Percentiles rank a stretch among this genome's conserved stretches.
Conservation (phyloP, 2,888 invertebrate genomes). For the Macaria notata region DNA sequence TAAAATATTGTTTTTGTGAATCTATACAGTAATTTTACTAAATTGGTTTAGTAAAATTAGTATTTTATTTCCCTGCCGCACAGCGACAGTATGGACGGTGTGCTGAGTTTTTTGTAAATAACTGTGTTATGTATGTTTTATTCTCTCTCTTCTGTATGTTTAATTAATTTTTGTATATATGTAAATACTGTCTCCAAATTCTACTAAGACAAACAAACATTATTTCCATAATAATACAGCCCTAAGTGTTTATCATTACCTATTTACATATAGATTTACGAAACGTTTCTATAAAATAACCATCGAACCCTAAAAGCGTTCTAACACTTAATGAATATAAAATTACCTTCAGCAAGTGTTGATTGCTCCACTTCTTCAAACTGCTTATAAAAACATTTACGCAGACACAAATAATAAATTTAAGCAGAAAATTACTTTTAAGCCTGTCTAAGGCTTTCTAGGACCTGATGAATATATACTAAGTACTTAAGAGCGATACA, state of each 20-base stretch:
- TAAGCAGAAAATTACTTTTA: not conserved
- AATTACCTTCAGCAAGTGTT: constrained; percentile 4
- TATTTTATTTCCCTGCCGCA: no score
- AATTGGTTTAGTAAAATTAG: no score
- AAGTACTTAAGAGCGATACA: not conserved
- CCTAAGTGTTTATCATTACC: not conserved
- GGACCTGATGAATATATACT: no score
- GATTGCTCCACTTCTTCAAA: constrained; percentile 10
- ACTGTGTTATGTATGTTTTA: no score
- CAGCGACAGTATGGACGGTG: no score
- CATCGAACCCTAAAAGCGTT: constrained; percentile 2
- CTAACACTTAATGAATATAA: constrained; percentile 9
- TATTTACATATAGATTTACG: not conserved
- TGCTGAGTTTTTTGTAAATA: no score
- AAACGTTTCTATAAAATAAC: not conserved
- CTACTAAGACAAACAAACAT: no score
- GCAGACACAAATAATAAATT: constrained; percentile 1
- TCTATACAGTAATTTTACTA: no score
- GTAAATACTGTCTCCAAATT: no score
- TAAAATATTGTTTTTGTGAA: no score
- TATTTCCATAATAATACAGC: not conserved
- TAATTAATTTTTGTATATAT: no score
- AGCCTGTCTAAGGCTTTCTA: not conserved
- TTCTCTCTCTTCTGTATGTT: no score
- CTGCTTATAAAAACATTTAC: constrained; percentile 7